Conservation (phyloP, 2,888 invertebrate species). For the Serrognathus titanus region DNA sequence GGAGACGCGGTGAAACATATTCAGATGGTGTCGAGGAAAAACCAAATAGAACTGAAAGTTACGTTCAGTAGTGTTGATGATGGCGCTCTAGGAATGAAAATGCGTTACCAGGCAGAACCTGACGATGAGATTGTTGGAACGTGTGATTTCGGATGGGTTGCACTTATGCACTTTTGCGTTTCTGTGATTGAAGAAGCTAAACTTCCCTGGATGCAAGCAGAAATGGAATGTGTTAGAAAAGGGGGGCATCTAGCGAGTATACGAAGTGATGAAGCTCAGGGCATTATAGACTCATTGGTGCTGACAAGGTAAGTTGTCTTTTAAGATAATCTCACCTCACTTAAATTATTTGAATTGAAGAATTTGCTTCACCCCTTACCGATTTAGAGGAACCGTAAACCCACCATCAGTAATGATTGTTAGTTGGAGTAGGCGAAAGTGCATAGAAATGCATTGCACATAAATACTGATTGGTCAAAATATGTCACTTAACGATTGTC, state of each 20-base stretch:
- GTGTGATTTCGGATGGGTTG: slow-evolving; percentile 71
- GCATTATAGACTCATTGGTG: slow-evolving; percentile 61
- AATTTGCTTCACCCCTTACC: neutral
- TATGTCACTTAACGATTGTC: no score
- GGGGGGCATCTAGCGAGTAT: slow-evolving; percentile 69
- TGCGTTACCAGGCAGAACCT: slow-evolving; percentile 63
- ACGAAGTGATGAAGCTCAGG: slow-evolving; percentile 61
- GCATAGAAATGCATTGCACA: no score
- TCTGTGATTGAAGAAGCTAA: slow-evolving; percentile 57
- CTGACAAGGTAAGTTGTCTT: slow-evolving; percentile 57
- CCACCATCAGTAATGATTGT: no score
- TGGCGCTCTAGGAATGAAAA: slow-evolving; percentile 47
- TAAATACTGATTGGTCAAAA: no score
- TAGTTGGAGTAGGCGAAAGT: no score
- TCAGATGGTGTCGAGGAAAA: slow-evolving; percentile 58
- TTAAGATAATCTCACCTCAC: no score
- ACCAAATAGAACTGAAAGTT: slow-evolving; percentile 53
- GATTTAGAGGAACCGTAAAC: neutral
- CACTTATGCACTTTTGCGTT: slow-evolving; percentile 65
- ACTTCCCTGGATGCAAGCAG: slow-evolving; percentile 65
- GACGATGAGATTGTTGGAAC: slow-evolving; percentile 60
- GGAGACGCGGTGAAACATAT: slow-evolving; percentile 58
- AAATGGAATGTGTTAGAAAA: slow-evolving; percentile 59
- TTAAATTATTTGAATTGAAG: no score
- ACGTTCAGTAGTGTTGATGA: slow-evolving; percentile 25